These are phyloP conservation scores for Parascotia fuliginaria DNA, from an alignment of 2,888 invertebrate genomes.

Conservation along the genomic window DNA sequence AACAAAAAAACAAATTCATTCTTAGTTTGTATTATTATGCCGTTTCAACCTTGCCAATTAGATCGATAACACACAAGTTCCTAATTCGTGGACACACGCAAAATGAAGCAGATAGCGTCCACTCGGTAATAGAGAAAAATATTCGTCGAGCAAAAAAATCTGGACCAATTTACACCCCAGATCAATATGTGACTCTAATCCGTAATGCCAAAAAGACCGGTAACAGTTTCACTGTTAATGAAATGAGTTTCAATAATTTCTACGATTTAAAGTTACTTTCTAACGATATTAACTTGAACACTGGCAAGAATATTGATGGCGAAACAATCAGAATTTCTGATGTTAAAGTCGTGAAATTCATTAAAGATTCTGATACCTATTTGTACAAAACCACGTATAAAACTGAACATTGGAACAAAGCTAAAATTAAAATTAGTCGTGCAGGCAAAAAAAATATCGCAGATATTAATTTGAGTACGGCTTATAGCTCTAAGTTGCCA, in stretches of 20 bases:
- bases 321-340: slow-evolving; percentile 23
- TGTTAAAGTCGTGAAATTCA: slow-evolving; percentile 23
- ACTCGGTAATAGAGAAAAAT: not conserved
- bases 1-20: slow-evolving; percentile 11
- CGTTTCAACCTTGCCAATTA: slow-evolving; percentile 17
- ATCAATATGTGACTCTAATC: slow-evolving; percentile 16
- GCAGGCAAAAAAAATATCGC: slow-evolving; percentile 19
- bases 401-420: slow-evolving; percentile 19
- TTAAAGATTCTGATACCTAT: slow-evolving; percentile 26
- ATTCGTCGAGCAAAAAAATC: not conserved
- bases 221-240: slow-evolving; percentile 16
- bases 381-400: slow-evolving; percentile 23
- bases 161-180: not conserved
- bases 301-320: slow-evolving; percentile 16
- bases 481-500: slow-evolving; percentile 20
- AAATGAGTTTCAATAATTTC: slow-evolving; percentile 23
- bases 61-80: slow-evolving; percentile 6
- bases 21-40: not conserved
- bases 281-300: slow-evolving; percentile 20
- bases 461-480: slow-evolving; percentile 19
- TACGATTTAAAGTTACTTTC: slow-evolving; percentile 18
- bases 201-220: slow-evolving; percentile 22
- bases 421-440: slow-evolving; percentile 21
- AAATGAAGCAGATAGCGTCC: slow-evolving; percentile 1
- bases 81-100: slow-evolving; percentile 10